These are phyloP conservation scores for Nycticorax nycticorax DNA, from an alignment of 2,113 vertebrate species.

Conservation along the genomic window DNA sequence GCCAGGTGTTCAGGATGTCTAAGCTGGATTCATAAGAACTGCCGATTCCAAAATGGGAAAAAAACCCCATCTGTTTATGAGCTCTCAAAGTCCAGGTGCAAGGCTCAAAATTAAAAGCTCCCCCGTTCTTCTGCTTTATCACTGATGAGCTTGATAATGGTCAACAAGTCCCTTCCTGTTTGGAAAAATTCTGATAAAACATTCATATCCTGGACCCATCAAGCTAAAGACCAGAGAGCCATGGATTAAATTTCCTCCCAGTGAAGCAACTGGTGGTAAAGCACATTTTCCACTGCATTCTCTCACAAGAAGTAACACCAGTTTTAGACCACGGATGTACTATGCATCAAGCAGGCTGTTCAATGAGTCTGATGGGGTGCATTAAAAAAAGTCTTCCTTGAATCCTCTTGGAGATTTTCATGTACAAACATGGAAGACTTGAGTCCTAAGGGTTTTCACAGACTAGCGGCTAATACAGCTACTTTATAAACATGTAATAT, in stretches of 20 bases:
- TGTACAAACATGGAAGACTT: neutral
- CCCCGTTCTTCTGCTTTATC: constrained; percentile 28
- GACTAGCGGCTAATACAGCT: neutral
- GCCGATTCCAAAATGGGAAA: neutral
- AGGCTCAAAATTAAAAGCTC: constrained; percentile 16
- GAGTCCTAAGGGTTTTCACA: neutral
- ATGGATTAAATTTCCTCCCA: neutral
- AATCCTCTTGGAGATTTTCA: neutral
- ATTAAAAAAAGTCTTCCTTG: neutral
- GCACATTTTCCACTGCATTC: neutral
- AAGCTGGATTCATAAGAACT: neutral
- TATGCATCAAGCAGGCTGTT: neutral
- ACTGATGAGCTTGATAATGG: constrained; percentile 11
- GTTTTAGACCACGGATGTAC: neutral
- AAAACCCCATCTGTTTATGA: constrained; percentile 32
- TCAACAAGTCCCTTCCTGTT: constrained; percentile 1
- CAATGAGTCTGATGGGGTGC: neutral
- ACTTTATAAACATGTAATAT: neutral
- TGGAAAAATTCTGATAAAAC: constrained; percentile 53
- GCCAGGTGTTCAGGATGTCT: neutral
- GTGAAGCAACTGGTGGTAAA: neutral
- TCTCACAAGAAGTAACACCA: neutral
- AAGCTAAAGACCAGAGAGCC: constrained; percentile 37
- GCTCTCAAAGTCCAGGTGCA: constrained; percentile 23
- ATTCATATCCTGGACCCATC: constrained; percentile 7